These are phyloP conservation scores for Cairina moschata DNA, from an alignment of 2,113 vertebrate genomes.

Conservation along the genomic window DNA sequence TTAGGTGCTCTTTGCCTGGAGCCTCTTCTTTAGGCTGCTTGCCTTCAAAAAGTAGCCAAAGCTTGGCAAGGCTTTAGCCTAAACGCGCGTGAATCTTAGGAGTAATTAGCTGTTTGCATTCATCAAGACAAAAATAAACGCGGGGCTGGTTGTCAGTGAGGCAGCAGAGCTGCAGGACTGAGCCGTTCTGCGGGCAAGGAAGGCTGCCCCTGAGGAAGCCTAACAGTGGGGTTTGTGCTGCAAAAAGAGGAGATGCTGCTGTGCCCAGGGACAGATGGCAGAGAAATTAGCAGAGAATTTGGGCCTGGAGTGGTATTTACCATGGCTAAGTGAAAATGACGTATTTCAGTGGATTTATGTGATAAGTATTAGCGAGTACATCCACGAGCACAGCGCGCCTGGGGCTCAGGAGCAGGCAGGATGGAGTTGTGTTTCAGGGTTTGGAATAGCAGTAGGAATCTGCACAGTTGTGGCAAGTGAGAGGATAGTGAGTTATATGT, in stretches of 20 bases:
- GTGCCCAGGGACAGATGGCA: neutral
- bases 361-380: neutral
- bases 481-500: neutral
- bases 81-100: neutral
- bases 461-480: neutral
- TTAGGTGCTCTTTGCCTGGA: neutral
- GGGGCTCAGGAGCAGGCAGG: neutral
- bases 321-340: neutral
- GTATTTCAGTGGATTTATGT: neutral
- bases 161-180: neutral
- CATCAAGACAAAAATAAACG: neutral
- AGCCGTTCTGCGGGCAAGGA: neutral
- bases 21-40: neutral
- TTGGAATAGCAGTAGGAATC: neutral
- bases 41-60: neutral
- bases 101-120: neutral
- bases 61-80: neutral
- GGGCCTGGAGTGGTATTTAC: neutral
- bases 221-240: accelerated
- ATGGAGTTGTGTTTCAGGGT: neutral
- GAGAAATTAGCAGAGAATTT: neutral
- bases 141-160: neutral
- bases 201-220: neutral
- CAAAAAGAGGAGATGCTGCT: no score
- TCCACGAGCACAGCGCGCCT: neutral